Percentiles rank a stretch among this genome's conserved stretches.
Conservation (phyloP, 2,797 vertebrate genomes). For the Rhabdomys pumilio region DNA sequence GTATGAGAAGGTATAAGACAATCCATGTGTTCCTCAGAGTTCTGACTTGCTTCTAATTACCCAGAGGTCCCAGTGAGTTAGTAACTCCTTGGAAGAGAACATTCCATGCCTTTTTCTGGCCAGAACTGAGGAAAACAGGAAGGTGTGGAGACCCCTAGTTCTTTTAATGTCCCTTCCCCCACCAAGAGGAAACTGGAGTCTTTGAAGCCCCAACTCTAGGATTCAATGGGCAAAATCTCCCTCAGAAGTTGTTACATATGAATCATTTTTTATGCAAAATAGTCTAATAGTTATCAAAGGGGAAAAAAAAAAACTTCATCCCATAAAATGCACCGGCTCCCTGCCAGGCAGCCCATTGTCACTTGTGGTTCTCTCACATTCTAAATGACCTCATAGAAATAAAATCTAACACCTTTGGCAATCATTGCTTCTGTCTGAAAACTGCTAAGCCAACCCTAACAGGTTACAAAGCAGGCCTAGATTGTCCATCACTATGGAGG, state of each 20-base stretch:
- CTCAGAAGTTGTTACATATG: not conserved
- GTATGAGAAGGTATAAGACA: too few species aligned
- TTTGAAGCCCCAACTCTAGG: not conserved
- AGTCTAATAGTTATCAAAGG: not conserved
- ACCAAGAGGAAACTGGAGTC: not conserved
- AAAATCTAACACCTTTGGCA: not conserved
- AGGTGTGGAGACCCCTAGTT: not conserved
- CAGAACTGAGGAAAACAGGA: not conserved
- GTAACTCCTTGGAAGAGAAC: not conserved
- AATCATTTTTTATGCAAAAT: not conserved
- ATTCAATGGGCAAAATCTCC: not conserved
- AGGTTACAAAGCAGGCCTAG: not conserved
- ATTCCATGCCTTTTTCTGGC: not conserved
- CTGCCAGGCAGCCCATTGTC: not conserved
- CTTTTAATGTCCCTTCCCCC: too few species aligned
- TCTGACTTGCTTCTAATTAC: not conserved
- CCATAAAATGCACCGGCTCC: not conserved
- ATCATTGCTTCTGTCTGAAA: not conserved
- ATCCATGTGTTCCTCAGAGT: not conserved
- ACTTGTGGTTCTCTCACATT: not conserved
- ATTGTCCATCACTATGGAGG: not conserved
- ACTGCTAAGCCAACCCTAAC: not conserved
- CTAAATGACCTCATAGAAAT: constrained; percentile 11
- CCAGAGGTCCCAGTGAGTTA: not conserved
- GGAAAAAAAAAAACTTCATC: not conserved